Evolutionary conservation across 2,113 vertebrate genomes (phyloP).

Genomic region (Naja naja): DNA sequence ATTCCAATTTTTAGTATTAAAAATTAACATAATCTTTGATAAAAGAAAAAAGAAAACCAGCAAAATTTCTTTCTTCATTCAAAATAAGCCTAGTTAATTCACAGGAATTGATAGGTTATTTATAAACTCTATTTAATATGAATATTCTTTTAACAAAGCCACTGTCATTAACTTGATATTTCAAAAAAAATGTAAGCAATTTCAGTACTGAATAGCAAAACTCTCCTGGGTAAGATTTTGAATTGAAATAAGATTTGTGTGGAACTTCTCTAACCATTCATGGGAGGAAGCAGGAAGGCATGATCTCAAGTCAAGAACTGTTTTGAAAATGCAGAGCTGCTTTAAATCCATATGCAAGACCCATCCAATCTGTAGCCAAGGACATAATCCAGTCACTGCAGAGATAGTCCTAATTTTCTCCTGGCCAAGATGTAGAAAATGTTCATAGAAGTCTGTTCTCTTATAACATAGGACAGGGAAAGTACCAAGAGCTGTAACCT

Average conservation of each 20-base stretch:
- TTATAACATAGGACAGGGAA: not conserved
- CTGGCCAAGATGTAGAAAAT: not conserved
- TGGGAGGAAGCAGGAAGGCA: not conserved
- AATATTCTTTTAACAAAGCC: slow-evolving; percentile 13
- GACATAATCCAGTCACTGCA: not conserved
- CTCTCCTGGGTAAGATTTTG: slow-evolving; percentile 4
- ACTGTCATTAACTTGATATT: not conserved
- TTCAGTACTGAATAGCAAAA: not conserved
- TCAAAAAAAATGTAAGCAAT: not conserved
- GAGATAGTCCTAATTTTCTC: not conserved
- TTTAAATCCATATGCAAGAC: not conserved
- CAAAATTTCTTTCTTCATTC: slow-evolving; percentile 8
- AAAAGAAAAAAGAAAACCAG: not conserved
- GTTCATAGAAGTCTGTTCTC: not conserved
- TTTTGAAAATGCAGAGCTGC: not conserved
- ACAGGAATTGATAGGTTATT: not conserved
- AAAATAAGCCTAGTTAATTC: not conserved
- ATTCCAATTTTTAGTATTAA: not conserved
- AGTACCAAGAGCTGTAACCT: not conserved
- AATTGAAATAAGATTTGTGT: not conserved
- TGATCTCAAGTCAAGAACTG: slow-evolving; percentile 2
- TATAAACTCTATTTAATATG: slow-evolving; percentile 1
- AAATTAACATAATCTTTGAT: slow-evolving; percentile 14
- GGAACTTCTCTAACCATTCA: not conserved
- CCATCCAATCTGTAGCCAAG: not conserved